Percentiles rank a stretch among this genome's conserved stretches.
phyloP scores from a whole-genome alignment of 2,888 invertebrate species.

The Cancer borealis region DNA sequence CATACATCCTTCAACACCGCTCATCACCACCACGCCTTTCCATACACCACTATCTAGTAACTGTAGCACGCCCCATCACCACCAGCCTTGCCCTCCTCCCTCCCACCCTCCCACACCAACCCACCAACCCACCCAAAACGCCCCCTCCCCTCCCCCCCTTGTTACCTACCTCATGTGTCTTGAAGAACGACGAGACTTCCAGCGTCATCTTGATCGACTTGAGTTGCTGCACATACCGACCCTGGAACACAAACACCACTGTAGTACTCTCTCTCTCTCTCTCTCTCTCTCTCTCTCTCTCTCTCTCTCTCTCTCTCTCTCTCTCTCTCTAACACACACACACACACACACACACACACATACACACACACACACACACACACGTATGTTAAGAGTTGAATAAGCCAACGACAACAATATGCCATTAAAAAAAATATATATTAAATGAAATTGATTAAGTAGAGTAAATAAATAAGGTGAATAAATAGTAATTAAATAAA shows the following conservation, averaged over 20 bases:
- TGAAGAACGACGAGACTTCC: constrained; percentile 93
- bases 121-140: background rate
- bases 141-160: background rate
- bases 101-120: background rate
- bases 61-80: background rate
- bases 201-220: constrained; percentile 91
- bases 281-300: too few relatives aligned
- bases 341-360: background rate
- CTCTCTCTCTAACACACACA: too few relatives aligned
- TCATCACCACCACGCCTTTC: background rate
- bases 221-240: constrained; percentile 91
- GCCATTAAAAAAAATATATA: background rate
- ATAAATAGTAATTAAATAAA: too few relatives aligned
- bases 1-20: background rate
- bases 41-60: background rate
- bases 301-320: too few relatives aligned
- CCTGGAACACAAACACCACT: constrained; percentile 82
- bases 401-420: background rate
- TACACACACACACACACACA: background rate
- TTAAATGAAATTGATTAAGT: background rate
- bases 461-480: background rate
- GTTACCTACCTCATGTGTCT: constrained; percentile 87
- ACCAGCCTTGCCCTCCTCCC: background rate
- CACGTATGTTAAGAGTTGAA: background rate
- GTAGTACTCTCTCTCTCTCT: background rate